Percentiles rank a stretch among this genome's conserved stretches.
phyloP scores from a whole-genome alignment of 2,888 invertebrate species.

The Sepiola atlantica region DNA sequence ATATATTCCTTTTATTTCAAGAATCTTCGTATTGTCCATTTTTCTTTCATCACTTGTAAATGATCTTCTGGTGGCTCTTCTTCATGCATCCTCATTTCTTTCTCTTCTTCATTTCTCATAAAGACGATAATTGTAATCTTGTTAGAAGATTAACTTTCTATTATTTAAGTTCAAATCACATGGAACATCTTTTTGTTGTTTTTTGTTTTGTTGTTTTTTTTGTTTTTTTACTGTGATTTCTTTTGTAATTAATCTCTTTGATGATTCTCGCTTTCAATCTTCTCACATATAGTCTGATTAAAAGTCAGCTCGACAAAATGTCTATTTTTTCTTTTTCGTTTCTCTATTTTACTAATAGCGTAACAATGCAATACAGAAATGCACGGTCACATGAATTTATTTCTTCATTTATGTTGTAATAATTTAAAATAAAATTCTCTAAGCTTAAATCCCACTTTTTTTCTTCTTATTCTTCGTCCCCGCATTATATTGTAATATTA shows the following conservation, averaged over 20 bases:
- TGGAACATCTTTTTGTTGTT: neutral
- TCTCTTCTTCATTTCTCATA: neutral
- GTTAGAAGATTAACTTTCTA: neutral
- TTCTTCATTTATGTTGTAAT: neutral
- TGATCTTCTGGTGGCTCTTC: neutral
- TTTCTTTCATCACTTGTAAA: neutral
- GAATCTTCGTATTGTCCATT: slow-evolving; percentile 6
- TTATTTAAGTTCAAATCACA: neutral
- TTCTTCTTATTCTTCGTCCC: neutral
- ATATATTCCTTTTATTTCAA: neutral
- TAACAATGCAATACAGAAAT: neutral
- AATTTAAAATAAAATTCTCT: neutral
- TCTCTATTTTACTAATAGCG: neutral
- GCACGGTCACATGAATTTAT: neutral
- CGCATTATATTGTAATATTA: neutral
- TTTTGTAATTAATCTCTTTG: neutral
- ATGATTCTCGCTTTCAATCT: neutral
- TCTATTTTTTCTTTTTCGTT: neutral
- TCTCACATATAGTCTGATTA: neutral
- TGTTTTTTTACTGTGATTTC: neutral
- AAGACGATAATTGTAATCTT: neutral
- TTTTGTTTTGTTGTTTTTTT: too few relatives aligned
- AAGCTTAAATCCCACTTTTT: neutral
- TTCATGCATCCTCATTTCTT: neutral
- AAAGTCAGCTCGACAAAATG: neutral